Evolutionary conservation across 2,888 invertebrate species (phyloP).

Genomic region (Tryphoninae sp.): DNA sequence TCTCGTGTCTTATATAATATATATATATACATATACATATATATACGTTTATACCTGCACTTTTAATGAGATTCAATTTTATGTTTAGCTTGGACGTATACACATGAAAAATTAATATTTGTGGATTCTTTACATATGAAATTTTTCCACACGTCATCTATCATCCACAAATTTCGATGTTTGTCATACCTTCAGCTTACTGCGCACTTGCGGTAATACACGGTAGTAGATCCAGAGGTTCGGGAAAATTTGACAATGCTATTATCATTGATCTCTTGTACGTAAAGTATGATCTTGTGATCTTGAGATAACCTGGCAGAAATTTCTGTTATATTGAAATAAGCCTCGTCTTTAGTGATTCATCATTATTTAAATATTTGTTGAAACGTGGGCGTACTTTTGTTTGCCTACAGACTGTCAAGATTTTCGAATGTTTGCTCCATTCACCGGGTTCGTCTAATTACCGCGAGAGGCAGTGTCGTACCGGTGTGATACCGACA

Average conservation of each 20-base stretch:
- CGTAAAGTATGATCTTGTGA: not conserved
- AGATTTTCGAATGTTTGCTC: not conserved
- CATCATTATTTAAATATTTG: not conserved
- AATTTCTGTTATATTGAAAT: not conserved
- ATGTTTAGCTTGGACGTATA: not conserved
- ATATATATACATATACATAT: not conserved
- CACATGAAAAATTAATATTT: not conserved
- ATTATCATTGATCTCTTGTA: not conserved
- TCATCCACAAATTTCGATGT: not conserved
- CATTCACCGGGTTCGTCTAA: not conserved
- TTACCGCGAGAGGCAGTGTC: not conserved
- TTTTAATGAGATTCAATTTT: not conserved
- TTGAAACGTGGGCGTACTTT: not conserved
- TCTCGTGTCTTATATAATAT: not conserved
- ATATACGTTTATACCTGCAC: not conserved
- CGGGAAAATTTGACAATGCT: constrained; percentile 22
- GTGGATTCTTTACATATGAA: not conserved
- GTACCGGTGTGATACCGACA: no score
- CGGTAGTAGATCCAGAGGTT: not conserved
- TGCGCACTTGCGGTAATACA: constrained; percentile 48
- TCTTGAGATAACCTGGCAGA: not conserved
- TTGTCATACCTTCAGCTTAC: constrained; percentile 31
- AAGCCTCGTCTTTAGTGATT: not conserved
- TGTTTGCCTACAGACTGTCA: not conserved
- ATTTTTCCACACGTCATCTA: constrained; percentile 5